A percentile compares a stretch with the other conserved stretches of the same genome.
phyloP scores from a whole-genome alignment of 2,888 invertebrate genomes.

The Agrochola lychnidis region DNA sequence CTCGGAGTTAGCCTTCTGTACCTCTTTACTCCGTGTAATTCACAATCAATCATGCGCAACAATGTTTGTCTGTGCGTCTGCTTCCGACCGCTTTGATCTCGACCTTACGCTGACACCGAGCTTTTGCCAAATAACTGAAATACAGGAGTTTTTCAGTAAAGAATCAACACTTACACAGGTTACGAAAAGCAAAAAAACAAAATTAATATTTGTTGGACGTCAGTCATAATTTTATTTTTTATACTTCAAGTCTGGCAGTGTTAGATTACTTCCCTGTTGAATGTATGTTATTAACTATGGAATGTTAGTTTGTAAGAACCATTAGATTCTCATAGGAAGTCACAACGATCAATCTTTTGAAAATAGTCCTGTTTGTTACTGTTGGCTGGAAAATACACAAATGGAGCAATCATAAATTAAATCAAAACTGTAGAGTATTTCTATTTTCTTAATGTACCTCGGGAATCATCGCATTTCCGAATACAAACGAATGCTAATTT shows the following conservation, averaged over 20 bases:
- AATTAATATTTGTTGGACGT: slow-evolving; percentile 23
- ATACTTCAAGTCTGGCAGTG: slow-evolving; percentile 18
- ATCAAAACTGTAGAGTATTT: neutral
- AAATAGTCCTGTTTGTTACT: slow-evolving; percentile 5
- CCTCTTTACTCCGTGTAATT: neutral
- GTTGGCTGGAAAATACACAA: neutral
- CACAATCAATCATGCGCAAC: slow-evolving; percentile 61
- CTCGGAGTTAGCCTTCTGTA: slow-evolving; percentile 21
- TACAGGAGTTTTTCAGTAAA: slow-evolving; percentile 19
- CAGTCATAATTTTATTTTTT: slow-evolving; percentile 32
- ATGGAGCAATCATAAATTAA: neutral
- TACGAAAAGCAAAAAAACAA: slow-evolving; percentile 18
- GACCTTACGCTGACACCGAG: slow-evolving; percentile 53
- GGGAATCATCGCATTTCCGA: no score
- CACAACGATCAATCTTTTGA: slow-evolving; percentile 8
- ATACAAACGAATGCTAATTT: no score
- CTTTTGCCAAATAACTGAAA: slow-evolving; percentile 56
- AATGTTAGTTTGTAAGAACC: slow-evolving; percentile 5
- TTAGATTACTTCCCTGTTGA: slow-evolving; percentile 35
- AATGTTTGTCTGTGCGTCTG: slow-evolving; percentile 50
- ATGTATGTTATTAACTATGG: neutral
- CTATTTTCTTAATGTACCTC: no score
- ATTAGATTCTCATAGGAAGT: slow-evolving; percentile 16
- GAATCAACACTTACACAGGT: slow-evolving; percentile 39
- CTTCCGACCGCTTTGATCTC: slow-evolving; percentile 64